phyloP scores from a whole-genome alignment of 2,888 invertebrate species.

The Tetheella fluctuosa region DNA sequence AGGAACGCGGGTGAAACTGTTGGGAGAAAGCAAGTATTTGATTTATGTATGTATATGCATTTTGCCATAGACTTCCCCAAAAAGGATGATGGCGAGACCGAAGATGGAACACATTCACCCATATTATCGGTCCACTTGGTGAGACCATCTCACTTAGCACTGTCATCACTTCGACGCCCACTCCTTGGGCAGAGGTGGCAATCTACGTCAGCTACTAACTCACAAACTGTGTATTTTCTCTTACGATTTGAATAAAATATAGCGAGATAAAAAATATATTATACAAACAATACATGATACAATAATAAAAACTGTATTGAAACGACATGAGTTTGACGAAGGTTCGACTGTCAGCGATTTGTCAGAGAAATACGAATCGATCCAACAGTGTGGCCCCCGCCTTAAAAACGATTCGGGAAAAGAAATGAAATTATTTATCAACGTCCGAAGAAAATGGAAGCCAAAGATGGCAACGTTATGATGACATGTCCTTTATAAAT shows the following conservation, averaged over 20 bases:
- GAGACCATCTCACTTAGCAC: too few relatives aligned
- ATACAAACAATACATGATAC: background rate
- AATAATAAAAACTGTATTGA: conserved; percentile 10
- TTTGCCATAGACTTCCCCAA: too few relatives aligned
- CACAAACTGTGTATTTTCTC: too few relatives aligned
- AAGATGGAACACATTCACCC: too few relatives aligned
- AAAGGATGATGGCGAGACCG: too few relatives aligned
- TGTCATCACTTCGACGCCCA: too few relatives aligned
- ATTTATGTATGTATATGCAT: too few relatives aligned
- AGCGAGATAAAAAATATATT: background rate
- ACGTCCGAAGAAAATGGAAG: conserved; percentile 60
- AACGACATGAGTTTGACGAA: conserved; percentile 8
- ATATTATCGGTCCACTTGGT: too few relatives aligned
- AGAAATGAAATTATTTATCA: conserved; percentile 76
- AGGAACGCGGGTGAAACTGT: too few relatives aligned
- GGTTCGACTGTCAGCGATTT: conserved; percentile 13
- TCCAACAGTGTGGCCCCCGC: conserved; percentile 26
- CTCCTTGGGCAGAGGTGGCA: too few relatives aligned
- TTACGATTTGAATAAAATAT: background rate
- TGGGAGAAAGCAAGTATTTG: too few relatives aligned
- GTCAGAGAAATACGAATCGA: conserved; percentile 18
- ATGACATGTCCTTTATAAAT: conserved; percentile 60
- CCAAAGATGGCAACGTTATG: conserved; percentile 51
- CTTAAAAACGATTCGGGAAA: conserved; percentile 41
- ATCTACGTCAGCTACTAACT: too few relatives aligned